Evolutionary conservation across 2,113 vertebrate genomes (phyloP).

Genomic region (Ardeotis arabs): DNA sequence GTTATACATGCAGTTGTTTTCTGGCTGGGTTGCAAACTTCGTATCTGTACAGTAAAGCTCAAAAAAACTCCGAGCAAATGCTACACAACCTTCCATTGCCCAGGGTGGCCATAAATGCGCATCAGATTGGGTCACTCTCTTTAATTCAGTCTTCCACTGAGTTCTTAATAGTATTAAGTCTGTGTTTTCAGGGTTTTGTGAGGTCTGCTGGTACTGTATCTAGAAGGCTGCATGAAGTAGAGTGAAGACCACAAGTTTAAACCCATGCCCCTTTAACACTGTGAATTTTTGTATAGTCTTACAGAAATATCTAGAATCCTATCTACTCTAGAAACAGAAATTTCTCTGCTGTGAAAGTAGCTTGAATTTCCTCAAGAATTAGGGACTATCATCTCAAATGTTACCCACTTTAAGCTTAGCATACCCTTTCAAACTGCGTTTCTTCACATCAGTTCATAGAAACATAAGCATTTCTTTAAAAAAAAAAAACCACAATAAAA

Average conservation of each 20-base stretch:
- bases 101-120: not conserved
- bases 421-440: not conserved
- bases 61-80: not conserved
- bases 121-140: not conserved
- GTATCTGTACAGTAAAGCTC: not conserved
- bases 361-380: not conserved
- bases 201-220: not conserved
- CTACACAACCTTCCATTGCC: not conserved
- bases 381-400: not conserved
- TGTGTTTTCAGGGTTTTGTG: not conserved
- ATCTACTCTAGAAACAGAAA: not conserved
- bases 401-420: not conserved
- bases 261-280: accelerated
- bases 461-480: not conserved
- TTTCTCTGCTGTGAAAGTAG: not conserved
- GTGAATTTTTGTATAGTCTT: not conserved
- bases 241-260: not conserved
- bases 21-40: not conserved
- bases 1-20: not conserved
- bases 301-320: not conserved
- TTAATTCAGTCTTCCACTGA: not conserved
- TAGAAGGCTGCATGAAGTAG: not conserved
- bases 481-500: not conserved
- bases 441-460: not conserved
- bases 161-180: not conserved